Percentiles rank a stretch among this genome's conserved stretches.
phyloP scores from a whole-genome alignment of 2,888 invertebrate genomes.

The Embidobia sp. region DNA sequence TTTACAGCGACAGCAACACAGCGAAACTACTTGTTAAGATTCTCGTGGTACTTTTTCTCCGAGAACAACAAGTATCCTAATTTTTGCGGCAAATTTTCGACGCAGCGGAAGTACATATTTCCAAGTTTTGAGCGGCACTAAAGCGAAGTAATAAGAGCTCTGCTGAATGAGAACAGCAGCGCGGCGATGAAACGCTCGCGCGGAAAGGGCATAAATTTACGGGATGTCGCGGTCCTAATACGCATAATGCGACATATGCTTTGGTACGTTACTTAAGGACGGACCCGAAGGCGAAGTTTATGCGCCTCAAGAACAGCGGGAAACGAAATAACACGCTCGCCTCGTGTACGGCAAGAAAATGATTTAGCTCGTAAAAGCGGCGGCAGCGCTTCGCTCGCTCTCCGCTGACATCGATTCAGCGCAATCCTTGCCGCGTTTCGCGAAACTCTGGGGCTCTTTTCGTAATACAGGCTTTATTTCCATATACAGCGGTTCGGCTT shows the following conservation, averaged over 20 bases:
- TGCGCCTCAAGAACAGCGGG: constrained; percentile 40
- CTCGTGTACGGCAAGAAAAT: constrained; percentile 45
- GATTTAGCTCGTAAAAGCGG: constrained; percentile 60
- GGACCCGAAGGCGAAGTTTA: constrained; percentile 16
- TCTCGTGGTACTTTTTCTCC: not conserved
- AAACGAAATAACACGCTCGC: constrained; percentile 60
- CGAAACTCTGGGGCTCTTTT: constrained; percentile 15
- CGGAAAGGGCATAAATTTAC: constrained; percentile 58
- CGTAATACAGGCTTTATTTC: constrained; percentile 35
- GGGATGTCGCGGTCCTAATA: constrained; percentile 60
- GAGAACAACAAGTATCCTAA: constrained; percentile 1
- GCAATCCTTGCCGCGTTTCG: constrained; percentile 49
- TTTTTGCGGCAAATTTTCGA: constrained; percentile 7
- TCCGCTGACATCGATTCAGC: constrained; percentile 45
- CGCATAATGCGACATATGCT: constrained; percentile 66
- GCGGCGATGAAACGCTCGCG: constrained; percentile 35
- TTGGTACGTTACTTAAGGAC: constrained; percentile 55
- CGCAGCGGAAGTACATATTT: constrained; percentile 17
- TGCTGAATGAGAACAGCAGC: constrained; percentile 32
- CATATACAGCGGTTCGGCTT: constrained; percentile 11
- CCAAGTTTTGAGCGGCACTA: constrained; percentile 27
- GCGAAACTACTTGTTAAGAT: constrained; percentile 1
- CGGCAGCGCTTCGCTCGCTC: too few relatives aligned
- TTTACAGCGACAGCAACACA: too few relatives aligned
- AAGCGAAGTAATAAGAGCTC: constrained; percentile 29